Evolutionary conservation across 2,113 vertebrate species (phyloP).

Genomic region (Notarius quadriscutis): DNA sequence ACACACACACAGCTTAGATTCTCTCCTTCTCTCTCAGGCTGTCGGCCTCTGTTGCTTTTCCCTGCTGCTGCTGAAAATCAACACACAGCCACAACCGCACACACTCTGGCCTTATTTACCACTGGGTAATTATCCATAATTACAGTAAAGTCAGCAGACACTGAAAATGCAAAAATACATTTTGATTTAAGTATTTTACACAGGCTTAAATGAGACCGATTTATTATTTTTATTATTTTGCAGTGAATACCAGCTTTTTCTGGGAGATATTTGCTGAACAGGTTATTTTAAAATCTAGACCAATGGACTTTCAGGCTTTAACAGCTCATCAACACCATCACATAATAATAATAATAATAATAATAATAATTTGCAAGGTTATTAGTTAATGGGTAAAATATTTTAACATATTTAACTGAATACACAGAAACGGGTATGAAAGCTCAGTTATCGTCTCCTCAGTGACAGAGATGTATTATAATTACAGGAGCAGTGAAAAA

Average conservation of each 20-base stretch:
- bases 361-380: background rate
- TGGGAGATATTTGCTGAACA: too few relatives aligned
- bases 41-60: constrained; percentile 48
- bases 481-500: constrained; percentile 66
- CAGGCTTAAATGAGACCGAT: background rate
- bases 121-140: constrained; percentile 37
- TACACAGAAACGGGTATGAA: constrained; percentile 52
- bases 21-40: background rate
- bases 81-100: background rate
- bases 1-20: background rate
- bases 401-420: background rate
- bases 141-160: background rate
- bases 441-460: constrained; percentile 48
- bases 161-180: background rate
- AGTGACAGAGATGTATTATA: constrained; percentile 68
- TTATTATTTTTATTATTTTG: background rate
- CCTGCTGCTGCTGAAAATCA: constrained; percentile 47
- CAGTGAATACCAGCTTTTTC: background rate
- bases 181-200: background rate
- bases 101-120: background rate
- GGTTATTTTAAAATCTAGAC: background rate
- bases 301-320: background rate
- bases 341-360: background rate
- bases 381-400: background rate
- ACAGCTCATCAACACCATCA: background rate